Conservation (phyloP, 2,113 vertebrate genomes). For the Cettia cetti region DNA sequence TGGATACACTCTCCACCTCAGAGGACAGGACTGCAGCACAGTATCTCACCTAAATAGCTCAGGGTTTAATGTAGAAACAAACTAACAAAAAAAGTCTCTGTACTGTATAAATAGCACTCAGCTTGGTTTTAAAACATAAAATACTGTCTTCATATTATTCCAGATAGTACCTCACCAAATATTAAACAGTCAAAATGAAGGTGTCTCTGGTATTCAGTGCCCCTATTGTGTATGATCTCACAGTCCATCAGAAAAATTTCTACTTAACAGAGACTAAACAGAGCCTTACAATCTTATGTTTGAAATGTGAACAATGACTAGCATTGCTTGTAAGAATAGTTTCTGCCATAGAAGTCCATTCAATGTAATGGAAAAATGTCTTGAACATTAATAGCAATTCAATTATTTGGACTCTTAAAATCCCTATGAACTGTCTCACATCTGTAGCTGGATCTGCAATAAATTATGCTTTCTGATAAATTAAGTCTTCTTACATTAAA, state of each 20-base stretch:
- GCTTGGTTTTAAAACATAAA: neutral
- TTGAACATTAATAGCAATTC: neutral
- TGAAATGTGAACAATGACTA: neutral
- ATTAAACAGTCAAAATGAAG: neutral
- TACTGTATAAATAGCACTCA: neutral
- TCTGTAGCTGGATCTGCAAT: neutral
- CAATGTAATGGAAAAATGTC: neutral
- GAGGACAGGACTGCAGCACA: neutral
- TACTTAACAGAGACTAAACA: neutral
- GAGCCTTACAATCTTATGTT: neutral
- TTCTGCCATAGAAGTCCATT: neutral
- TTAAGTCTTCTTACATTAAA: neutral
- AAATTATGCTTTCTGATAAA: neutral
- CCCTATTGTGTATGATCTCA: neutral
- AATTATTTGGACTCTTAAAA: neutral
- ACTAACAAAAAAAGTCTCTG: neutral
- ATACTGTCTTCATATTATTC: neutral
- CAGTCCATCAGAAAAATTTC: neutral
- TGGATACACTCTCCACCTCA: neutral
- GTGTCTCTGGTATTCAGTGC: neutral
- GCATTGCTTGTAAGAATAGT: neutral
- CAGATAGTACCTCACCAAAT: neutral
- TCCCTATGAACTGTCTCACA: neutral
- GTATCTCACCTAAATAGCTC: neutral
- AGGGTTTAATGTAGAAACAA: neutral